Base-by-base conservation (phyloP, 2,113 vertebrate species). In the Pyxicephalus adspersus region DNA sequence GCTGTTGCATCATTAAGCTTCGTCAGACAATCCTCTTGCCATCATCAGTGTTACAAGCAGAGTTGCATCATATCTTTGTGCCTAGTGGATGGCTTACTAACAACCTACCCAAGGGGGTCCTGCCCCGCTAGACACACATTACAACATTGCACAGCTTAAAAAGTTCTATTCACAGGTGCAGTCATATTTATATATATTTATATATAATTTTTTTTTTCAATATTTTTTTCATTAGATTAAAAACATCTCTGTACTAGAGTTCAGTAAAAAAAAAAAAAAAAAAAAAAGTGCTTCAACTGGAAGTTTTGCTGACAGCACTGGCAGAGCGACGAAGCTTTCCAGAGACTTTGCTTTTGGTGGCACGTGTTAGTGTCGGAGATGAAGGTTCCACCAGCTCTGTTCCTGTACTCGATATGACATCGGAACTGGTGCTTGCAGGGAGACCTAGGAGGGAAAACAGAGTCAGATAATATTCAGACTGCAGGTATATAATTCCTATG, bases 231-330 rank as follows among this genome's bases (percentile, higher is more conserved):
- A 63, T 51, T 63, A 13, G 45, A 63, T 57, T 64, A 66, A 82
- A 84, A 84, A 77, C 74, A 82, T 50, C 28, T 16, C 26, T 79
- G 0, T 5, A 81, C 63, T 0, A 0, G 61, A 51, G 67, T 77
- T 57, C 28, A 1, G 34, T 38, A 82, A 75, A 34, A 0, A 78
- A 34, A 64, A 57, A 80, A 1, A 29, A 31, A 82, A 75, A 34
- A 0, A 78, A 34, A 64, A 57, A 80, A 75, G 80, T 72, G 11
- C 0, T 55, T 93, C 88, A 92, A 84, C 58, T 84, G 82, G 95
- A 91, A 81, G 90, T 90, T 87, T 93, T 94, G 93, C 92, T 91
- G 85, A 94, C 92, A 8, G 89, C 86, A 13, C 93, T 91, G 83
- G 92, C 85, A 2, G 92, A 95, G 70, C 87, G 84, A 34, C 85